A percentile compares a stretch with the other conserved stretches of the same genome.
Conservation (phyloP, 2,797 vertebrate genomes). For the Fratercula arctica region DNA sequence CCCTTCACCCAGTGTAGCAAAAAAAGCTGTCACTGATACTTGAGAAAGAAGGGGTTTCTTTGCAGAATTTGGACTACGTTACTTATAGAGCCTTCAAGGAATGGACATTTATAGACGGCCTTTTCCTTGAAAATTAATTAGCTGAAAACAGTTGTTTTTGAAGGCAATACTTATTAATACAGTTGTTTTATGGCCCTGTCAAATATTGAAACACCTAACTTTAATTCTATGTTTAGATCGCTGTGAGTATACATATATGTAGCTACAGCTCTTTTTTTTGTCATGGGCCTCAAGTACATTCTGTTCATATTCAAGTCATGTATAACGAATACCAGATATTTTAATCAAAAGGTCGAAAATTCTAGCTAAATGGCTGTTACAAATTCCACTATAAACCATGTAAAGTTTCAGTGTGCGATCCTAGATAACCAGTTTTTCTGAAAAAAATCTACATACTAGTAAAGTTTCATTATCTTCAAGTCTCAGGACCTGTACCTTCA, state of each 20-base stretch:
- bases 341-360: background rate
- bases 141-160: background rate
- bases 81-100: background rate
- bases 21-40: background rate
- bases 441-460: background rate
- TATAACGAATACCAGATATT: background rate
- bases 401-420: background rate
- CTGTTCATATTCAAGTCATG: background rate
- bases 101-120: background rate
- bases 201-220: background rate
- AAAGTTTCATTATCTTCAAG: background rate
- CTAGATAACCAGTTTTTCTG: background rate
- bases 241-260: background rate
- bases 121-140: background rate
- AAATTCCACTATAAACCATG: accelerated
- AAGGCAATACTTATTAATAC: background rate
- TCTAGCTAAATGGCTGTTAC: background rate
- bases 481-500: background rate
- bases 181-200: background rate
- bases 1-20: background rate
- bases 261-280: background rate
- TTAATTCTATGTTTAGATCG: accelerated
- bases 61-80: background rate
- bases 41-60: background rate
- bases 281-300: background rate